Percentiles rank a stretch among this genome's conserved stretches.
These are phyloP conservation scores for Drosophila sturtevanti DNA, from an alignment of 1,140 invertebrate species.

Conservation along the genomic window DNA sequence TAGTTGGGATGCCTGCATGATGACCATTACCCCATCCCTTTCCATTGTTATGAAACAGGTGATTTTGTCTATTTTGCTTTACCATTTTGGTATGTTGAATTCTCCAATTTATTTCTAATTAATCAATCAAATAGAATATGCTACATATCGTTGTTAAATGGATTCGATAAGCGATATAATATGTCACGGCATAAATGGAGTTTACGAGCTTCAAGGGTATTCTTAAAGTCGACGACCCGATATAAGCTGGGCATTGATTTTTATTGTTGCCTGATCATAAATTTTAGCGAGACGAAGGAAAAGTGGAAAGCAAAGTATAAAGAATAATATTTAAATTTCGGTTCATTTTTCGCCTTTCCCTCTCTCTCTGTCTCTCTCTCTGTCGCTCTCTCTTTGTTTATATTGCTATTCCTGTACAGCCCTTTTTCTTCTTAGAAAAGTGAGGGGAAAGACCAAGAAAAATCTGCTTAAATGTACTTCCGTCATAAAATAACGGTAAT, in stretches of 20 bases:
- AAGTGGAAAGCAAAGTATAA: constrained; percentile 60
- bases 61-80: too few species aligned
- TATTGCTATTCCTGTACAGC: constrained; percentile 28
- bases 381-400: constrained; percentile 17
- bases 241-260: background rate
- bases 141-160: too few species aligned
- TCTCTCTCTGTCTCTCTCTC: background rate
- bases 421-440: constrained; percentile 39
- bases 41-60: too few species aligned
- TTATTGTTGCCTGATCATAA: constrained; percentile 64
- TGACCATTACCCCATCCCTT: too few species aligned
- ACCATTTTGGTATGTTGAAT: too few species aligned
- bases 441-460: constrained; percentile 43
- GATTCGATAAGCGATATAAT: too few species aligned
- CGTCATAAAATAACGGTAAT: constrained; percentile 80
- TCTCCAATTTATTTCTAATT: too few species aligned
- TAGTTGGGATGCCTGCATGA: too few species aligned
- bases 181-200: too few species aligned
- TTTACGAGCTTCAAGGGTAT: background rate
- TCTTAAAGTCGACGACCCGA: background rate
- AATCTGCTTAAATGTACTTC: constrained; percentile 80
- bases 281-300: constrained; percentile 61
- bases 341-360: background rate
- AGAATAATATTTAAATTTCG: constrained; percentile 68
- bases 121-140: too few species aligned